Conservation (phyloP, 1,140 invertebrate genomes). For the Acromyrmex charruanus region DNA sequence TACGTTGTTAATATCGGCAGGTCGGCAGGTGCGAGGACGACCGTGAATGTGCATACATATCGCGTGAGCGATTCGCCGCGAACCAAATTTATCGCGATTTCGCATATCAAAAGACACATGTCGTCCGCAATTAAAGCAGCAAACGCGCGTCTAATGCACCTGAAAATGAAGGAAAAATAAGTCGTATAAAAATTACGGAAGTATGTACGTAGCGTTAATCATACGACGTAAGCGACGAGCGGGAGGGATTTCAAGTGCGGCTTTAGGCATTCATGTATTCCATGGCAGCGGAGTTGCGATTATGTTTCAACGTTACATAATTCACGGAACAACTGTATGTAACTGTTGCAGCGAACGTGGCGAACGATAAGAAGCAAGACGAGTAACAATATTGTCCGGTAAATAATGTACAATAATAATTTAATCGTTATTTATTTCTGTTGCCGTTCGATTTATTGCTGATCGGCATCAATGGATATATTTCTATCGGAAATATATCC, state of each 20-base stretch:
- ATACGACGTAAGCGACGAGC: too few relatives aligned
- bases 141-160: not conserved
- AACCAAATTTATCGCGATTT: slow-evolving; percentile 23
- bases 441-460: not conserved
- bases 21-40: slow-evolving; percentile 59
- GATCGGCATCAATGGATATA: not conserved
- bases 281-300: not conserved
- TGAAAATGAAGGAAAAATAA: not conserved
- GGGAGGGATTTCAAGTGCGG: not conserved
- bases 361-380: slow-evolving; percentile 12
- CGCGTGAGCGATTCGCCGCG: slow-evolving; percentile 25
- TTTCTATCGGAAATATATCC: too few relatives aligned
- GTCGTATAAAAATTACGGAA: not conserved
- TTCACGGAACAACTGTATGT: not conserved
- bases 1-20: slow-evolving; percentile 60
- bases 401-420: slow-evolving; percentile 18
- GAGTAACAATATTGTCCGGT: slow-evolving; percentile 1
- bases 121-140: slow-evolving; percentile 9
- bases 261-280: slow-evolving; percentile 9
- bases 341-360: not conserved
- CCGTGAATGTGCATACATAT: not conserved
- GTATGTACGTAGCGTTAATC: not conserved
- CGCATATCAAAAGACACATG: slow-evolving; percentile 13
- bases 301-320: slow-evolving; percentile 12
- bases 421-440: not conserved